These are phyloP conservation scores for Agonopterix subpropinquella DNA, from an alignment of 2,888 invertebrate species.

Conservation along the genomic window DNA sequence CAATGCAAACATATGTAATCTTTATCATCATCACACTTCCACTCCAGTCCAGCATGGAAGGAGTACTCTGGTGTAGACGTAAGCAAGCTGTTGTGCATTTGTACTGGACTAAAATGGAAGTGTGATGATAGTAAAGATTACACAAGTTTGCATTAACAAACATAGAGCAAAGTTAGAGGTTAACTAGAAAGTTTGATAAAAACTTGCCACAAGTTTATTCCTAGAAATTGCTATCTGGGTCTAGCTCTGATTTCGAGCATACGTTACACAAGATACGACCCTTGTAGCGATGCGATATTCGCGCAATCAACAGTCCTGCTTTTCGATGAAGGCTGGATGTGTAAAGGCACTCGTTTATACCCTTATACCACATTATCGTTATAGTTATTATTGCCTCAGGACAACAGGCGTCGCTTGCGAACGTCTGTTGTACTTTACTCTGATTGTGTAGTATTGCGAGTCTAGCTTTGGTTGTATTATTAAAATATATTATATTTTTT, in stretches of 20 bases:
- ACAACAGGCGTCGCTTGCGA: conserved; percentile 10
- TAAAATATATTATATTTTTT: conserved; percentile 13
- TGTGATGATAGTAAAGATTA: too few species aligned
- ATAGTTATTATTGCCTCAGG: conserved; percentile 30
- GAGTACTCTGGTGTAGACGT: too few species aligned
- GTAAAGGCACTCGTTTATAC: conserved; percentile 72
- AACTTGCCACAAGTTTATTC: too few species aligned
- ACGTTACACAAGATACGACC: conserved; percentile 20
- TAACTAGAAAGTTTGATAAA: too few species aligned
- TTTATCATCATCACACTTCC: conserved; percentile 12
- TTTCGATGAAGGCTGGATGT: conserved; percentile 69
- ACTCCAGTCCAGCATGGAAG: too few species aligned
- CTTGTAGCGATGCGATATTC: conserved; percentile 39
- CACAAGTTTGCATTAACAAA: too few species aligned
- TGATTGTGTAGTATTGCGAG: conserved; percentile 42
- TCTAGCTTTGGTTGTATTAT: conserved; percentile 52
- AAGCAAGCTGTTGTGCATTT: too few species aligned
- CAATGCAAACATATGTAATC: conserved; percentile 5
- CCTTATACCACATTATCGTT: conserved; percentile 51
- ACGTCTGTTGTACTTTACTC: conserved; percentile 21
- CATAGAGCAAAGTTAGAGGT: too few species aligned
- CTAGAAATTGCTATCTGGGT: too few species aligned
- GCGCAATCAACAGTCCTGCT: conserved; percentile 63
- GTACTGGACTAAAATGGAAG: too few species aligned
- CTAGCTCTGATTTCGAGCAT: too few species aligned